Evolutionary conservation across 2,888 invertebrate genomes (phyloP), one percentile per base, ranked within the genome.

Genomic region (Octodonta nipae): DNA sequence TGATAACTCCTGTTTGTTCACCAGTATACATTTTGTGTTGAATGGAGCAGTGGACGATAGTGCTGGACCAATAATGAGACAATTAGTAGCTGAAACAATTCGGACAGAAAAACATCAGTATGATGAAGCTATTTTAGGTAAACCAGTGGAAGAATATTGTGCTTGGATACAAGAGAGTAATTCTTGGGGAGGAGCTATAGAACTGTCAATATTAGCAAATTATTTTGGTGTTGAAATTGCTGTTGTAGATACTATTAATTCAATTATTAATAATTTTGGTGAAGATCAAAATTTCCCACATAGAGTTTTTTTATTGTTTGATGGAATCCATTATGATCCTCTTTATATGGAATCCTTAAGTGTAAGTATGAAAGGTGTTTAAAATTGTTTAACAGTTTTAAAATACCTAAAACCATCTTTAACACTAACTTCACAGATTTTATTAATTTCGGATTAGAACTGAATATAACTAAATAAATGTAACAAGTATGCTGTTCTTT

Each of bases 141-240:
- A 78, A 62, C 78, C 85, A 0, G 85, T 86, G 52, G 58, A 67
- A 0, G 86, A 87, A 31, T 95, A 95, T 56, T 87, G 87, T 51
- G 65, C 70, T 2, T 95, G 93, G 93, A 95, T 95, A 42, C 70
- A 76, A 52, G 79, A 81, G 48, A 73, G 82, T 0, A 83, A 81
- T 45, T 82, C 87, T 0, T 95, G 95, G 95, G 93, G 93, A 39
- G 95, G 95, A 40, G 93, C 87, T 35, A 95, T 95, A 45, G 95
- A 95, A 66, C 69, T 93, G 15, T 76, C 91, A 4, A 80, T 95
- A 40, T 64, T 95, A 15, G 82, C 88, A 0, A 75, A 77, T 52
- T 82, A 82, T 61, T 92, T 86, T 60, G 81, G 82, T 12, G 62
- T 89, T 33, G 93, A 95, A 67, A 91, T 95, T 58, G 89, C 80